Conservation (phyloP, 2,113 vertebrate species). For the Albula goreensis region DNA sequence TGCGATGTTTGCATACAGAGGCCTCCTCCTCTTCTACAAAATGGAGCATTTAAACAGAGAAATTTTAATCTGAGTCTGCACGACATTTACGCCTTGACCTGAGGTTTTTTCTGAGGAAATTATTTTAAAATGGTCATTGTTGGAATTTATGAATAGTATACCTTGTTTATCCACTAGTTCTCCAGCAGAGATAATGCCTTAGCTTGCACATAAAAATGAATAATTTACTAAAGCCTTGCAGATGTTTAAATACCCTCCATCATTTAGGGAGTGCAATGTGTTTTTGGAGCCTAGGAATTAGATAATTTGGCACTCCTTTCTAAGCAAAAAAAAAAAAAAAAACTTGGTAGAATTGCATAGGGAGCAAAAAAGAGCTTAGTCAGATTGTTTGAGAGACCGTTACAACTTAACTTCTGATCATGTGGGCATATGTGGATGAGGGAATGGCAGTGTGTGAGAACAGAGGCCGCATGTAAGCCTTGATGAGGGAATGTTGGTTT, state of each 20-base stretch:
- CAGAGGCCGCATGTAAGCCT: too few relatives aligned
- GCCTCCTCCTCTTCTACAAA: too few relatives aligned
- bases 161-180: constrained; percentile 8
- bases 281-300: neutral
- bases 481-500: too few relatives aligned
- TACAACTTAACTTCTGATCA: neutral
- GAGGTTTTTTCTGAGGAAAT: neutral
- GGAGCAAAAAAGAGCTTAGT: neutral
- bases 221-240: neutral
- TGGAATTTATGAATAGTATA: neutral
- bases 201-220: neutral
- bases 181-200: neutral
- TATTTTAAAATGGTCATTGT: neutral
- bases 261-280: constrained; percentile 30
- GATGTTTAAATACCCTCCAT: constrained; percentile 6
- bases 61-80: too few relatives aligned
- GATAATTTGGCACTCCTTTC: neutral
- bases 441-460: too few relatives aligned
- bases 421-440: neutral
- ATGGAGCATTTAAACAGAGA: too few relatives aligned
- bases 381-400: neutral
- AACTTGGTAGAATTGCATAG: neutral
- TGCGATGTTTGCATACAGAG: too few relatives aligned
- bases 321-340: constrained; percentile 37
- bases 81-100: neutral